phyloP scores from a whole-genome alignment of 2,888 invertebrate genomes.

The Sicus ferrugineus region DNA sequence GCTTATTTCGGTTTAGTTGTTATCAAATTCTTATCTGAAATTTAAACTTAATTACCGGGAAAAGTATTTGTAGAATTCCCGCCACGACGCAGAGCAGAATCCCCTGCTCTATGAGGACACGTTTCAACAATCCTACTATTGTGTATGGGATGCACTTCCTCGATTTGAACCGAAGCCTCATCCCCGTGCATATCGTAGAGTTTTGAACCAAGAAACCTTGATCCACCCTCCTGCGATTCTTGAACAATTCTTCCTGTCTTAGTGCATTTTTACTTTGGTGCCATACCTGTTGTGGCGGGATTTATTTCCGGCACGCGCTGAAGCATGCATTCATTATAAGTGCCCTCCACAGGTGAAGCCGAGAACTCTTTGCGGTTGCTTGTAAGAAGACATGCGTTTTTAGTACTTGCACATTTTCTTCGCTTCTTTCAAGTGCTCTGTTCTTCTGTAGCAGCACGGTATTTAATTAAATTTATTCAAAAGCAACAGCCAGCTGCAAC shows the following conservation, averaged over 20 bases:
- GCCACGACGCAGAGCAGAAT: too few species aligned
- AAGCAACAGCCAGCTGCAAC: neutral
- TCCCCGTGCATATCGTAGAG: too few species aligned
- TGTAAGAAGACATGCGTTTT: neutral
- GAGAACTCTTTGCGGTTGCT: neutral
- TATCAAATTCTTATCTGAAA: too few species aligned
- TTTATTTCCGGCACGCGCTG: neutral
- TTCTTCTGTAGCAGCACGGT: neutral
- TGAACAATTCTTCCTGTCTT: neutral
- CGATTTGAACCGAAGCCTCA: too few species aligned
- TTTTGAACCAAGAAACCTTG: too few species aligned
- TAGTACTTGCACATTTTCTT: neutral
- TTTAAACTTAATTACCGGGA: too few species aligned
- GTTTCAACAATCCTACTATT: too few species aligned
- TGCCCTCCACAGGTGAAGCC: neutral
- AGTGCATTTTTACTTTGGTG: neutral
- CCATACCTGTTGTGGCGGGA: neutral
- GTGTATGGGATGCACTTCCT: too few species aligned
- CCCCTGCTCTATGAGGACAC: too few species aligned
- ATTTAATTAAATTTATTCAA: neutral
- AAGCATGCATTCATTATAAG: slow-evolving; percentile 2
- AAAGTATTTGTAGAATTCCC: too few species aligned
- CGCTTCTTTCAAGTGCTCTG: neutral
- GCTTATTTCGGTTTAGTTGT: too few species aligned
- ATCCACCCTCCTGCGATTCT: slow-evolving; percentile 1